Evolutionary conservation across 2,113 vertebrate genomes (phyloP), one percentile per base, ranked within the genome.

Genomic region (Edolisoma coerulescens): DNA sequence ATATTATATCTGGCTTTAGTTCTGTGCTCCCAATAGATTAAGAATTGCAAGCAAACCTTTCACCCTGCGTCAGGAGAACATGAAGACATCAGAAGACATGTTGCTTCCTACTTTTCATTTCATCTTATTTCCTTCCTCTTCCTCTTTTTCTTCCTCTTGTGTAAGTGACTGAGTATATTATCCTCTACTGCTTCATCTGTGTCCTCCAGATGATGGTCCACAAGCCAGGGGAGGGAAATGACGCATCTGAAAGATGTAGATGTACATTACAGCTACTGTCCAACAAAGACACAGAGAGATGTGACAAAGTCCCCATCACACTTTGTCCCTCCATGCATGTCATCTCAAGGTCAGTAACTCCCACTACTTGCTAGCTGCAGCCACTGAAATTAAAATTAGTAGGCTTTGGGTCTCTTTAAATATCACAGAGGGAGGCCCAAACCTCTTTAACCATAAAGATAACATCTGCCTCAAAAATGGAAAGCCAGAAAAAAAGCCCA

Each of bases 391-490:
- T 90, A 87, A 93, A 92, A 95, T 92, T 61, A 89, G 92, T 70
- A 91, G 53, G 35, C 30, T 94, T 92, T 91, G 73, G 35, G 47
- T 93, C 33, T 33, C 75, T 93, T 91, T 88, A 96, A 96, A 75
- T 94, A 81, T 87, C 93, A 95, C 89, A 84, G 78, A 97, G 93
- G 90, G 90, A 94, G 73, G 61, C 37, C 77, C 81, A 91, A 80
- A 82, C 61, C 78, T 93, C 75, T 95, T 95, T 91, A 97, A 88
- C 73, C 84, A 93, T 92, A 93, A 82, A 96, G 84, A 88, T 81
- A 96, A 78, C 94, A 97, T 97, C 90, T 96, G 90, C 75, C 57
- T 97, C 81, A 89, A 69, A 93, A 94, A 82, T 52, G 49, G 28
- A 69, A 89, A 90, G 39, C 21, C 11, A 60, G 68, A 90, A 57